Percentiles rank a stretch among this genome's conserved stretches.
Conservation (phyloP, 2,113 vertebrate species). For the Nibea coibor region DNA sequence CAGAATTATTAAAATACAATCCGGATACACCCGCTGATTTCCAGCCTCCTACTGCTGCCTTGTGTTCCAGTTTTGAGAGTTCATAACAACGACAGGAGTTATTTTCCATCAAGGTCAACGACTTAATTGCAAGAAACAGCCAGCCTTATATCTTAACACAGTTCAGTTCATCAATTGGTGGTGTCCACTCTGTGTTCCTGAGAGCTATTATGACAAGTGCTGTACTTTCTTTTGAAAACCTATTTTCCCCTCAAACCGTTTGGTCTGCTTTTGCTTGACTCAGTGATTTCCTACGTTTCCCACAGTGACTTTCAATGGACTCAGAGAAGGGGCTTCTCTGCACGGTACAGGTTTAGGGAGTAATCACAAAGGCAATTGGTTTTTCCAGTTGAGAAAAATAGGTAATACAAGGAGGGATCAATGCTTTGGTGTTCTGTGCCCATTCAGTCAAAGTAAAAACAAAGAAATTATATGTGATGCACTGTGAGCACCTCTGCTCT, state of each 20-base stretch:
- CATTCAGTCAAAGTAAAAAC: slow-evolving; percentile 35
- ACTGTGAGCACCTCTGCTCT: slow-evolving; percentile 14
- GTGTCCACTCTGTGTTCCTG: slow-evolving; percentile 3
- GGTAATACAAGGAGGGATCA: slow-evolving; percentile 49
- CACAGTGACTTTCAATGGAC: slow-evolving; percentile 34
- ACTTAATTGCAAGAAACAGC: slow-evolving; percentile 19
- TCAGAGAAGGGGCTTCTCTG: slow-evolving; percentile 24
- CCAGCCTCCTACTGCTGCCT: background rate
- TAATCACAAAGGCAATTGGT: slow-evolving; percentile 56
- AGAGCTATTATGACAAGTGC: slow-evolving; percentile 34
- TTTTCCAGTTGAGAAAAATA: slow-evolving; percentile 59
- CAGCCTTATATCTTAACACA: background rate
- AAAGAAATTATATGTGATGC: slow-evolving; percentile 58
- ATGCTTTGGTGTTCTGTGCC: slow-evolving; percentile 28
- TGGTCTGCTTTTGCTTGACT: slow-evolving; percentile 28
- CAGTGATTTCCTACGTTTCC: slow-evolving; percentile 49
- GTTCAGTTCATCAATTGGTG: background rate
- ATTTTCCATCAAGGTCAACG: slow-evolving; percentile 28
- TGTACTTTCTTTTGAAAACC: slow-evolving; percentile 4
- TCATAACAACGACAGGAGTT: background rate
- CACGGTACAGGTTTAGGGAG: slow-evolving; percentile 30
- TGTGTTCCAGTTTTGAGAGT: background rate
- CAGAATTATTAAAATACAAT: background rate
- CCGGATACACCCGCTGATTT: background rate
- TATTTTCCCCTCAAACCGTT: slow-evolving; percentile 34